Conservation (phyloP, 2,113 vertebrate genomes). For the Columba livia region DNA sequence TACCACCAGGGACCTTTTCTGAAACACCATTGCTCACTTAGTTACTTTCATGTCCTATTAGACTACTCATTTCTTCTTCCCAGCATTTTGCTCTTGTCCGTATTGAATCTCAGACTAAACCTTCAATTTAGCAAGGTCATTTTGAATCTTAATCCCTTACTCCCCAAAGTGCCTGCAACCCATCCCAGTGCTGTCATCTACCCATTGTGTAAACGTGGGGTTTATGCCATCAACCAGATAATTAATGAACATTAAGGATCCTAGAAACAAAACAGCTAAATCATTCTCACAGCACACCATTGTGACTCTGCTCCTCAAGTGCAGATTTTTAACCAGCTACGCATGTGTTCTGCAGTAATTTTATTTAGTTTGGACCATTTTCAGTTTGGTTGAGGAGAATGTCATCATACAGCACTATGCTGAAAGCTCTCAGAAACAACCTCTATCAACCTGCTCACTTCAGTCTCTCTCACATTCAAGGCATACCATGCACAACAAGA, state of each 20-base stretch:
- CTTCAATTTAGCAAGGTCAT: neutral
- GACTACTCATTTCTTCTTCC: neutral
- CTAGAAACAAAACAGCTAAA: neutral
- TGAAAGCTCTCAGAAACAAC: neutral
- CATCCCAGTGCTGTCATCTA: neutral
- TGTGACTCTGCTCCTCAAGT: neutral
- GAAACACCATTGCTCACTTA: neutral
- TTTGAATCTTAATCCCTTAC: neutral
- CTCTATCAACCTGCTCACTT: rapidly evolving
- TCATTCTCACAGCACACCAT: neutral
- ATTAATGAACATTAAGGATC: neutral
- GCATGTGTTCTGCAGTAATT: neutral
- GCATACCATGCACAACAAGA: neutral
- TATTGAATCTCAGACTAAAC: neutral
- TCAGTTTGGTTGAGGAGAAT: neutral
- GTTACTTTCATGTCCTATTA: neutral
- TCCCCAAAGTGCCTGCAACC: neutral
- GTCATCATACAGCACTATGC: neutral
- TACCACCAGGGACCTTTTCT: neutral
- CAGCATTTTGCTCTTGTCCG: neutral
- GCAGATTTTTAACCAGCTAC: neutral
- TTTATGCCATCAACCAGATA: neutral
- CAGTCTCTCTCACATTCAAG: neutral
- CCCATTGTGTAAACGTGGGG: neutral
- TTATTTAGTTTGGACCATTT: neutral